Evolutionary conservation across 2,797 vertebrate species (phyloP).

Genomic region (Xenops minutus): DNA sequence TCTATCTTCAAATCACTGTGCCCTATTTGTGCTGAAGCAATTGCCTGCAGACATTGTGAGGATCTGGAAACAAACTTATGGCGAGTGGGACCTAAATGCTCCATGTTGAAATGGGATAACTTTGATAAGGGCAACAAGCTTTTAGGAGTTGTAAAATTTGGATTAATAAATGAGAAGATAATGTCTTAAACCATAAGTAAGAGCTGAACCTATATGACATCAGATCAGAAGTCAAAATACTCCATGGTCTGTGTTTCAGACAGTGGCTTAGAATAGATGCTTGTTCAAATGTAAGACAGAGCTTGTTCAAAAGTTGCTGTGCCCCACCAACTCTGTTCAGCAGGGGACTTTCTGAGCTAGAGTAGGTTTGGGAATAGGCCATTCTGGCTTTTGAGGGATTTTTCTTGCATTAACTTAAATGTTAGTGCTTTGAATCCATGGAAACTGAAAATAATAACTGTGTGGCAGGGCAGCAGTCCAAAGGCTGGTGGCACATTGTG

Average conservation of each 20-base stretch:
- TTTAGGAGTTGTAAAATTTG: background rate
- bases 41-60: background rate
- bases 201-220: background rate
- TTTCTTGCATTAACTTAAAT: background rate
- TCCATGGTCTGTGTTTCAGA: background rate
- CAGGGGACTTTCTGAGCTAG: background rate
- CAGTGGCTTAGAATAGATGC: background rate
- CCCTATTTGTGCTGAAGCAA: background rate
- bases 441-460: background rate
- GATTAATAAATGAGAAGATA: background rate
- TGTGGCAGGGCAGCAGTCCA: background rate
- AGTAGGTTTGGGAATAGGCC: background rate
- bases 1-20: background rate
- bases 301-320: background rate
- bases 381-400: background rate
- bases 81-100: background rate
- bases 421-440: background rate
- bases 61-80: background rate
- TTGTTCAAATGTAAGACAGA: background rate
- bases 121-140: background rate
- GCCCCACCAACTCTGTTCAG: accelerated
- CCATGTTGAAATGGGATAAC: background rate
- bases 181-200: background rate
- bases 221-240: background rate
- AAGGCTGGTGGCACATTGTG: background rate